phyloP scores from a whole-genome alignment of 1,140 invertebrate genomes.

The Chironomus tepperi region DNA sequence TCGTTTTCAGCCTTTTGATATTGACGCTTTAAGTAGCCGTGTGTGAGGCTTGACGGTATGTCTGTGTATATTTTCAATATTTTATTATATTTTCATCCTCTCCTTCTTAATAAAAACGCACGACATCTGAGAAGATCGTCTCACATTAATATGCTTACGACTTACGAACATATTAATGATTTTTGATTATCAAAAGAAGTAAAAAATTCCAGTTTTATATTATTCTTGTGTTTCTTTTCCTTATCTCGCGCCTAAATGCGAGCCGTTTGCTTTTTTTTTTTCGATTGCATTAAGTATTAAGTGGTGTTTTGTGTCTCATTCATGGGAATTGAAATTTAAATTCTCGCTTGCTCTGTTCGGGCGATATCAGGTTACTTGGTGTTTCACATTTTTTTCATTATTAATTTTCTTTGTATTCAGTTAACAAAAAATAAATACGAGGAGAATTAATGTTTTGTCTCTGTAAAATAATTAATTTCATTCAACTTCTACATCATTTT shows the following conservation, averaged over 20 bases:
- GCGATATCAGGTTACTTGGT: neutral
- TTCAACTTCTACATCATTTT: neutral
- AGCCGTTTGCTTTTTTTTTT: neutral
- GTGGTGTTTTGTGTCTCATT: constrained; percentile 21
- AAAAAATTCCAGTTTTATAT: constrained; percentile 17
- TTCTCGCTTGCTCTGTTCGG: neutral
- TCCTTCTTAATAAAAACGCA: neutral
- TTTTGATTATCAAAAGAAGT: neutral
- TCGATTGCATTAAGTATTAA: constrained; percentile 16
- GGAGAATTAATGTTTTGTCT: constrained; percentile 22
- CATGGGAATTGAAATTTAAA: constrained; percentile 16
- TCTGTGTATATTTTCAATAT: neutral
- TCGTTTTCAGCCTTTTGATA: constrained; percentile 17
- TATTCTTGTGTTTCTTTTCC: too few relatives aligned
- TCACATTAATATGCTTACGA: constrained; percentile 13
- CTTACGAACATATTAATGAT: constrained; percentile 14
- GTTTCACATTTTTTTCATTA: constrained; percentile 3
- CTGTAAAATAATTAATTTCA: constrained; percentile 23
- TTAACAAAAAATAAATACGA: too few relatives aligned
- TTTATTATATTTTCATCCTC: neutral
- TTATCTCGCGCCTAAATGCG: neutral
- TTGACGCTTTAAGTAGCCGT: constrained; percentile 21
- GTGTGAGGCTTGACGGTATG: neutral
- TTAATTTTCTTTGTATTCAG: neutral
- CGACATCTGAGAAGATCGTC: constrained; percentile 19